Percentiles rank a stretch among this genome's conserved stretches.
Conservation (phyloP, 35 echinoderm and acorn worm genomes). For the Eucidaris tribuloides region DNA sequence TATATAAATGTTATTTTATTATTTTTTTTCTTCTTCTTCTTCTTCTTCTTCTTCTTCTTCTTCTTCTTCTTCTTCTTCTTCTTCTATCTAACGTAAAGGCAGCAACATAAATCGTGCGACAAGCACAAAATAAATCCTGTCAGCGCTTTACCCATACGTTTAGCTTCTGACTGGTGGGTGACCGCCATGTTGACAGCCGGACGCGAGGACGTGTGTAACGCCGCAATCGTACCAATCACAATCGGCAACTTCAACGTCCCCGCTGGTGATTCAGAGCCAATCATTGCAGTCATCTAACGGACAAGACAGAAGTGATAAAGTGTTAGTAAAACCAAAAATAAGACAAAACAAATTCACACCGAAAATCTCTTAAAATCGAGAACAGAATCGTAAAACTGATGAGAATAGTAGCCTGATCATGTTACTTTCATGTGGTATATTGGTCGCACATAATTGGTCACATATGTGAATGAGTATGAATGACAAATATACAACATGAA, state of each 20-base stretch:
- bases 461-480: no score
- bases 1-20: not conserved
- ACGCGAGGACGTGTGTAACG: not conserved
- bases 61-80: no score
- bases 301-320: no score
- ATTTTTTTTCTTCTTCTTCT: not conserved
- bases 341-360: no score
- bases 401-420: no score
- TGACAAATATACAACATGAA: no score
- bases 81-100: no score
- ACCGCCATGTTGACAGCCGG: constrained; percentile 20
- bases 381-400: no score
- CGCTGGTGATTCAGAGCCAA: constrained; percentile 4
- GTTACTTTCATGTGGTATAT: no score
- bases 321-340: not conserved
- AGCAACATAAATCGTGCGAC: not conserved
- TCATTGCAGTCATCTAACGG: not conserved
- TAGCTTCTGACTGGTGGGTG: constrained; percentile 9
- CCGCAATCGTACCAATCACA: not conserved
- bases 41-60: no score
- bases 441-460: no score
- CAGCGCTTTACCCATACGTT: constrained; percentile 5
- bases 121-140: not conserved
- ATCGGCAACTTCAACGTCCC: not conserved
- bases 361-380: no score